Conservation (phyloP, 2,888 invertebrate species). For the Seira ritae region DNA sequence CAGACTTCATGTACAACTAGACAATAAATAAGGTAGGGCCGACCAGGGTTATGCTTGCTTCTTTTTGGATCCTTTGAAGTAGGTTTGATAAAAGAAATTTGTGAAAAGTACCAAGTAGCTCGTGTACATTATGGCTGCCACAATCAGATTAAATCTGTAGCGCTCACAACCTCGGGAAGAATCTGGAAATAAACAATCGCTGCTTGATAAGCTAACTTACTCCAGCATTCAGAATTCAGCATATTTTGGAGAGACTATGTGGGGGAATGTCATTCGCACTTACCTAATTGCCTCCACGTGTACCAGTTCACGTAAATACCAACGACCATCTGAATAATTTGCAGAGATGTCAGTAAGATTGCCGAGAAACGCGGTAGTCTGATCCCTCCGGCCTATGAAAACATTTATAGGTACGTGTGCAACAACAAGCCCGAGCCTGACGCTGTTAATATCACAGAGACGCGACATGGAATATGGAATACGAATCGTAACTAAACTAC, state of each 20-base stretch:
- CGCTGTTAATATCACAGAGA: neutral
- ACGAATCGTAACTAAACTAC: neutral
- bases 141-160: conserved; percentile 25
- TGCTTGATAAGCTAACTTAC: too few relatives aligned
- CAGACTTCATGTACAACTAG: too few relatives aligned
- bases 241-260: conserved; percentile 5
- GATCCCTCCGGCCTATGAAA: conserved; percentile 48
- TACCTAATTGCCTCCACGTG: conserved; percentile 45
- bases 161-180: conserved; percentile 25
- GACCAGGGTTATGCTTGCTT: conserved; percentile 9
- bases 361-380: conserved; percentile 33
- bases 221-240: too few relatives aligned
- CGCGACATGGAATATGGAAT: neutral
- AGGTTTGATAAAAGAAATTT: conserved; percentile 30
- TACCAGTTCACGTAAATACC: conserved; percentile 47
- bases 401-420: neutral
- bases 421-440: neutral
- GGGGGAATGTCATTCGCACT: neutral
- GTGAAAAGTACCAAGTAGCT: conserved; percentile 31
- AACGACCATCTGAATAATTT: conserved; percentile 57
- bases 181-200: too few relatives aligned
- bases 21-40: too few relatives aligned
- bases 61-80: conserved; percentile 25
- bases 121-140: conserved; percentile 34
- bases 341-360: conserved; percentile 37